phyloP scores from a whole-genome alignment of 2,797 vertebrate species.

The Clarias platycephalus region DNA sequence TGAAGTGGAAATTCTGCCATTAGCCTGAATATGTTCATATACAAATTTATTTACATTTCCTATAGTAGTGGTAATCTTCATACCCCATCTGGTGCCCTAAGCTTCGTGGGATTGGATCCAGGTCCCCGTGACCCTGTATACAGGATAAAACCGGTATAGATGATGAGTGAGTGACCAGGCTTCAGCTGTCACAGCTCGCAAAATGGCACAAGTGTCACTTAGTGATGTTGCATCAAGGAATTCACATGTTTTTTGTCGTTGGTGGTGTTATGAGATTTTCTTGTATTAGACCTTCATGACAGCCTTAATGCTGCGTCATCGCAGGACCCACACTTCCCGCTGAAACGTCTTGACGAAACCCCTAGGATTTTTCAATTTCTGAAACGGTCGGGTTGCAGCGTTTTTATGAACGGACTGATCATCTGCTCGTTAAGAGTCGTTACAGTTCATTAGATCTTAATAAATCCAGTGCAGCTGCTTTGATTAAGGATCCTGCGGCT shows the following conservation, averaged over 20 bases:
- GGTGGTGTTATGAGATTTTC: not conserved
- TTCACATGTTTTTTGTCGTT: not conserved
- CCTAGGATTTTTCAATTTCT: too few relatives aligned
- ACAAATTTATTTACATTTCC: too few relatives aligned
- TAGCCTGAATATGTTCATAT: too few relatives aligned
- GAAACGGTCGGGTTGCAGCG: too few relatives aligned
- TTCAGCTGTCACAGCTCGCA: not conserved
- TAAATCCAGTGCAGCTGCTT: conserved; percentile 60
- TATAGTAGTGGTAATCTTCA: too few relatives aligned
- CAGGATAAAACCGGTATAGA: too few relatives aligned
- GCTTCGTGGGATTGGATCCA: too few relatives aligned
- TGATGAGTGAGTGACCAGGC: not conserved
- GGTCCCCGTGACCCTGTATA: too few relatives aligned
- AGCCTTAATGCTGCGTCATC: not conserved
- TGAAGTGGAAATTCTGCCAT: too few relatives aligned
- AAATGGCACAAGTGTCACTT: not conserved
- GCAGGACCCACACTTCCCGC: not conserved
- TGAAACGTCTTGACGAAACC: not conserved
- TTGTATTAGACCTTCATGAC: not conserved
- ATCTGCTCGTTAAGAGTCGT: conserved; percentile 50
- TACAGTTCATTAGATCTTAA: conserved; percentile 56
- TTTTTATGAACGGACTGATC: conserved; percentile 42
- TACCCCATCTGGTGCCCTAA: too few relatives aligned
- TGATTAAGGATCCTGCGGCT: conserved; percentile 55
- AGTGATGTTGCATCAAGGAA: not conserved